Evolutionary conservation across 1,140 invertebrate species (phyloP).

Genomic region (Bradynema listronoti): DNA sequence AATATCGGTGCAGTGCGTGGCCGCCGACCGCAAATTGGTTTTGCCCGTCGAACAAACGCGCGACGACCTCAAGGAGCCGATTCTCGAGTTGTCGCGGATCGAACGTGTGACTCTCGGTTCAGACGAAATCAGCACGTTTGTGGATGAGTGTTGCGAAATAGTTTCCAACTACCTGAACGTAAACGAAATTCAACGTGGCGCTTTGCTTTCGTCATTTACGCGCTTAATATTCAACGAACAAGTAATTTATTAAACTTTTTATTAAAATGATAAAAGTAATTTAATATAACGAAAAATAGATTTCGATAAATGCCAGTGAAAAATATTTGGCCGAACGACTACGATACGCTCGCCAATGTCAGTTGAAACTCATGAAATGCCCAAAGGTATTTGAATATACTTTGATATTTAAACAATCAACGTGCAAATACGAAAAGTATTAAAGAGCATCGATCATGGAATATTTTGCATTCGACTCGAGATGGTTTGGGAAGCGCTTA

Average conservation of each 20-base stretch:
- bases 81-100: constrained; percentile 16
- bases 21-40: constrained; percentile 22
- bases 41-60: constrained; percentile 29
- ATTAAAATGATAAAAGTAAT: not conserved
- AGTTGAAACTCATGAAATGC: constrained; percentile 33
- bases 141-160: constrained; percentile 12
- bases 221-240: constrained; percentile 28
- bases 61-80: constrained; percentile 33
- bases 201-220: constrained; percentile 17
- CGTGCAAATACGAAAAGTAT: not conserved
- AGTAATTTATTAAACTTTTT: not conserved
- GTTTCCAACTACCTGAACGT: constrained; percentile 13
- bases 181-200: constrained; percentile 28
- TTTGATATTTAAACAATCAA: no score
- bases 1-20: constrained; percentile 26
- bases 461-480: constrained; percentile 20
- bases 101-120: constrained; percentile 19
- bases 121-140: constrained; percentile 20
- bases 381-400: constrained; percentile 19
- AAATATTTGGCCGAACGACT: constrained; percentile 29
- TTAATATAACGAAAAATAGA: constrained; percentile 11
- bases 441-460: constrained; percentile 27
- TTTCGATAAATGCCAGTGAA: constrained; percentile 29
- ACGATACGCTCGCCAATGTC: constrained; percentile 12
- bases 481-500: constrained; percentile 28